Evolutionary conservation across 92 coral and sea anemone species (phyloP), one percentile per base, ranked within the genome.

Genomic region (Anthopleura xanthogrammica): DNA sequence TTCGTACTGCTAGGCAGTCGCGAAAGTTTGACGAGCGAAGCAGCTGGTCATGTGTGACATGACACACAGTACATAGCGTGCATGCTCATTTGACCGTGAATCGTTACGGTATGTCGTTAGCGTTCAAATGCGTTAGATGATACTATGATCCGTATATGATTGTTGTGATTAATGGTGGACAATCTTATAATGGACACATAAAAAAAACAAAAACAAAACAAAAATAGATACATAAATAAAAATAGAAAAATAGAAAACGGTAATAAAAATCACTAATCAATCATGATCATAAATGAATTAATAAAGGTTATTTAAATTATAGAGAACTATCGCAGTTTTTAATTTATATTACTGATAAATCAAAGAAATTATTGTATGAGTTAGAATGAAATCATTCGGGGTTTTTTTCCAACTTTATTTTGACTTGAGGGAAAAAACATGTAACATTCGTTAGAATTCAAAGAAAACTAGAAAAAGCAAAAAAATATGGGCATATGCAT

Each of bases 21-120:
- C 48, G 75, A 75, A 81, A 42, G 65, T 62, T 80, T 29, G 76
- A 81, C 66, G 77, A 81, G 84, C 77, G 64, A 70, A 29, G 52
- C 84, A 81, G 84, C 84, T 81, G 77, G 48, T 81, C 46, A 81
- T 14, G 84, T 81, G 84, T 68, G 77, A 81, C 84, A 68, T 62
- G 80, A 12, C 74, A 43, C 36, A 29, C 36, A 29, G 36, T 43
- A 70, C 84, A 81, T 70, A 81, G 84, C 84, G 84, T 81, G 84
- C 77, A 81, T 81, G 84, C 77, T 76, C 83, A 62, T 79, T 80
- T 23, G 23, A 68, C 41, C 55, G 77, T 81, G 62, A 81, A 71
- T 12, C 75, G 55, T 62, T 41, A 62, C 42, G 17, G 5, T 29
- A 62, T 43, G 60, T 55, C 58, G 60, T 41, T 57, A 75, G 41